These are phyloP conservation scores for Scomber japonicus DNA, from an alignment of 2,113 vertebrate genomes.

Conservation along the genomic window DNA sequence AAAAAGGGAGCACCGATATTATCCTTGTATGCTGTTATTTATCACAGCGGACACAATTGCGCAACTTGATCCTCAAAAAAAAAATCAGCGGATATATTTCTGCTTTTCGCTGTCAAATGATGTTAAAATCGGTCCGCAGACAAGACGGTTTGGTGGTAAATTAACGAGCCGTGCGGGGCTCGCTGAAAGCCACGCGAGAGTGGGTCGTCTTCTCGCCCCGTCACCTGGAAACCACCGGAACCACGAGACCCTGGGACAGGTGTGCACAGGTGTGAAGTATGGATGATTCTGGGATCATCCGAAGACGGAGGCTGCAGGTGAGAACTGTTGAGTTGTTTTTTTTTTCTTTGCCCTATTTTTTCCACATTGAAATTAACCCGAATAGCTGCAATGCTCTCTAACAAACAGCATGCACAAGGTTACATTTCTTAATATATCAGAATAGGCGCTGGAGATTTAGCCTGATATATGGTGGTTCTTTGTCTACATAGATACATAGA, in stretches of 20 bases:
- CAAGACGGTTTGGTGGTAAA: not conserved
- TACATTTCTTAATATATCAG: too few relatives aligned
- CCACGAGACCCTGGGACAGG: slow-evolving; percentile 33
- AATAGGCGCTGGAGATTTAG: too few relatives aligned
- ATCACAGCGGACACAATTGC: not conserved
- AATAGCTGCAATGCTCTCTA: not conserved
- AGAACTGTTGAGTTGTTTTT: slow-evolving; percentile 32
- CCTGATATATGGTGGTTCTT: too few relatives aligned
- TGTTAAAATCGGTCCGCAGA: not conserved
- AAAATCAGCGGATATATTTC: not conserved
- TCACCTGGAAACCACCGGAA: slow-evolving; percentile 59
- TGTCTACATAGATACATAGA: too few relatives aligned
- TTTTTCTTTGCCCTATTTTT: not conserved
- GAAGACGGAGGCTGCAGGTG: slow-evolving; percentile 85
- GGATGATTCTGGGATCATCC: slow-evolving; percentile 87
- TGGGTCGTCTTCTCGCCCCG: slow-evolving; percentile 22
- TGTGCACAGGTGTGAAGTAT: slow-evolving; percentile 69
- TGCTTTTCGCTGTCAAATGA: not conserved
- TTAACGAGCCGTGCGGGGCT: not conserved
- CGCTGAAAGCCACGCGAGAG: slow-evolving; percentile 60
- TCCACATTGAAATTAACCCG: not conserved
- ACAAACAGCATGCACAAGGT: too few relatives aligned
- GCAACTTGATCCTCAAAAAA: too few relatives aligned
- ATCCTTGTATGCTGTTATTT: not conserved
- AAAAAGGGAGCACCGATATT: not conserved